Percentiles rank a stretch among this genome's conserved stretches.
These are phyloP conservation scores for Deilephila elpenor DNA, from an alignment of 2,888 invertebrate genomes.

Conservation along the genomic window DNA sequence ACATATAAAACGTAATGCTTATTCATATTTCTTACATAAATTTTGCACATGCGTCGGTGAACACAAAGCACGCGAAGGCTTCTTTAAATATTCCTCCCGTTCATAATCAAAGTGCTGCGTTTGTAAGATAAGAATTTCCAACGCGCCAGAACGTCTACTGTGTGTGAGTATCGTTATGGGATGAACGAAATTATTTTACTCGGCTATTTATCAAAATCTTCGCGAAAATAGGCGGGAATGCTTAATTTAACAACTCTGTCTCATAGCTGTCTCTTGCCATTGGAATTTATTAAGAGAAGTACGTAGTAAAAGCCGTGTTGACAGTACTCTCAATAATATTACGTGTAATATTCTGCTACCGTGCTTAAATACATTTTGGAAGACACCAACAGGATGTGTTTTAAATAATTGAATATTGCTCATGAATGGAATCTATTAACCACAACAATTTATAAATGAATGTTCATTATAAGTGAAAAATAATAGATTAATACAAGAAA, in stretches of 20 bases:
- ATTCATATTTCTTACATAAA: slow-evolving; percentile 68
- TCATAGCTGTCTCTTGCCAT: slow-evolving; percentile 38
- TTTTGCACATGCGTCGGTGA: slow-evolving; percentile 73
- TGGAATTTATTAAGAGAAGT: slow-evolving; percentile 28
- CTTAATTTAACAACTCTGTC: slow-evolving; percentile 59
- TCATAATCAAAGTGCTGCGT: slow-evolving; percentile 83
- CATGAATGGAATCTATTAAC: no score
- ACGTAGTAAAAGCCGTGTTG: slow-evolving; percentile 11
- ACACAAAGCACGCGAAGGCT: slow-evolving; percentile 71
- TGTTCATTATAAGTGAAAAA: no score
- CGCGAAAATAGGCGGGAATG: slow-evolving; percentile 55
- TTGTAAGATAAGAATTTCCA: slow-evolving; percentile 79
- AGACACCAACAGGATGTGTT: no score
- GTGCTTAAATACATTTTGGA: no score
- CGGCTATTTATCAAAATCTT: slow-evolving; percentile 78
- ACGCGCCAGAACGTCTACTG: slow-evolving; percentile 64
- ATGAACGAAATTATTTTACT: slow-evolving; percentile 75
- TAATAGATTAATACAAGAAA: neutral
- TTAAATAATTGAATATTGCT: no score
- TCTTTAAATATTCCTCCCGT: slow-evolving; percentile 81
- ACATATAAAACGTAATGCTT: slow-evolving; percentile 58
- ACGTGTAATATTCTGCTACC: neutral
- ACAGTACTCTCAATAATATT: neutral
- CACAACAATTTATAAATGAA: no score
- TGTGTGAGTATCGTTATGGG: slow-evolving; percentile 65